Percentiles rank a stretch among this genome's conserved stretches.
Evolutionary conservation across 2,888 invertebrate genomes (phyloP).

Genomic region (Tanaodytes sp.): DNA sequence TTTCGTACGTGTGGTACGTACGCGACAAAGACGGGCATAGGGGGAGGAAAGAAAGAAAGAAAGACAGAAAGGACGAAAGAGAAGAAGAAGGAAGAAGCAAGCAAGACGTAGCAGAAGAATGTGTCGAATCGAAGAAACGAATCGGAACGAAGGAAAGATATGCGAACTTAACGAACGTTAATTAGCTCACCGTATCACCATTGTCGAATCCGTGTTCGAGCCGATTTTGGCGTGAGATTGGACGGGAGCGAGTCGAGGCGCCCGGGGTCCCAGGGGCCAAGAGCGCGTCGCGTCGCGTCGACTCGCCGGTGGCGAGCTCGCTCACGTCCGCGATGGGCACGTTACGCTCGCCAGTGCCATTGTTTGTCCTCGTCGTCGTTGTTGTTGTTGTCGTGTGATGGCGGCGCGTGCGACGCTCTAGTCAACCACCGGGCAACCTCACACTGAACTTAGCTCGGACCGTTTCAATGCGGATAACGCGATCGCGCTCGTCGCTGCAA

Average conservation of each 20-base stretch:
- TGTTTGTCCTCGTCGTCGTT: not conserved
- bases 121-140: not conserved
- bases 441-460: too few relatives aligned
- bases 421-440: too few relatives aligned
- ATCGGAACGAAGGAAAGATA: too few relatives aligned
- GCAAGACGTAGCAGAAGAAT: too few relatives aligned
- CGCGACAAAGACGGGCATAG: too few relatives aligned
- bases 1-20: too few relatives aligned
- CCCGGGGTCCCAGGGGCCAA: slow-evolving; percentile 9
- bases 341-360: not conserved
- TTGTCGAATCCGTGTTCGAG: slow-evolving; percentile 70
- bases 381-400: too few relatives aligned
- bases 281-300: not conserved
- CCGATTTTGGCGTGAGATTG: slow-evolving; percentile 67
- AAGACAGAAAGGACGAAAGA: not conserved
- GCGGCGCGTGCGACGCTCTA: too few relatives aligned
- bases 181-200: slow-evolving; percentile 70
- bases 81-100: not conserved
- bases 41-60: too few relatives aligned
- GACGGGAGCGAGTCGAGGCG: slow-evolving; percentile 64
- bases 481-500: too few relatives aligned
- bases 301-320: not conserved
- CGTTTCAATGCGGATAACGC: too few relatives aligned
- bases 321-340: not conserved
- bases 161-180: too few relatives aligned